Conservation (phyloP, 2,888 invertebrate species). For the Hemithea aestivaria region DNA sequence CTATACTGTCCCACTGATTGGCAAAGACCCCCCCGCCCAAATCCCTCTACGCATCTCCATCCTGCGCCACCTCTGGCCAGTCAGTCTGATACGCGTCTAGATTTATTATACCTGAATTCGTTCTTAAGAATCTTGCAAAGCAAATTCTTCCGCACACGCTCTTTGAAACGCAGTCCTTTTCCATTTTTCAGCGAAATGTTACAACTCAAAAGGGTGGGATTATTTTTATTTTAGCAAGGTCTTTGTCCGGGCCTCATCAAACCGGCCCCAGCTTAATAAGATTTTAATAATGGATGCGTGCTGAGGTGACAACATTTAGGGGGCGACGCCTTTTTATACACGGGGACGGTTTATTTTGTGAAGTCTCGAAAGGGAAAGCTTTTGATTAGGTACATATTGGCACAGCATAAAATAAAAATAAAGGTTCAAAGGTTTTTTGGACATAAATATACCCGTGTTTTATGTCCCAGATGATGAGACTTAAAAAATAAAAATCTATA, state of each 20-base stretch:
- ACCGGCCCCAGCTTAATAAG: constrained; percentile 43
- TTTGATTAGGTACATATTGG: neutral
- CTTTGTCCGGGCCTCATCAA: constrained; percentile 34
- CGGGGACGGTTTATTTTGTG: constrained; percentile 3
- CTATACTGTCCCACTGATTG: too few species aligned
- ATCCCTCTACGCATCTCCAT: too few species aligned
- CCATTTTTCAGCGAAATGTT: constrained; percentile 19
- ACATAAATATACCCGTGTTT: too few species aligned
- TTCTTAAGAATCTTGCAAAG: constrained; percentile 1
- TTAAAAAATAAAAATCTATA: too few species aligned
- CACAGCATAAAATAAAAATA: neutral
- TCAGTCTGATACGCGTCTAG: too few species aligned
- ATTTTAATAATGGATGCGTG: constrained; percentile 51
- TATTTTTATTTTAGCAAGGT: constrained; percentile 33
- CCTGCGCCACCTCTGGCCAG: too few species aligned
- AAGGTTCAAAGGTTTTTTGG: too few species aligned
- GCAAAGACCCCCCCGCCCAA: too few species aligned
- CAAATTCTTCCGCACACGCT: constrained; percentile 1
- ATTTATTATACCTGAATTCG: too few species aligned
- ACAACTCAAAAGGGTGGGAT: constrained; percentile 24
- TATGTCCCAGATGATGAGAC: too few species aligned
- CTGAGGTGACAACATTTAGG: constrained; percentile 35
- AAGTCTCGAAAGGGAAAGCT: neutral
- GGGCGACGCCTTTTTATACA: constrained; percentile 2
- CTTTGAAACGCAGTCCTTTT: constrained; percentile 9